Evolutionary conservation across 2,797 vertebrate genomes (phyloP), one percentile per base, ranked within the genome.

Genomic region (Enteromius afrohamiltoni): DNA sequence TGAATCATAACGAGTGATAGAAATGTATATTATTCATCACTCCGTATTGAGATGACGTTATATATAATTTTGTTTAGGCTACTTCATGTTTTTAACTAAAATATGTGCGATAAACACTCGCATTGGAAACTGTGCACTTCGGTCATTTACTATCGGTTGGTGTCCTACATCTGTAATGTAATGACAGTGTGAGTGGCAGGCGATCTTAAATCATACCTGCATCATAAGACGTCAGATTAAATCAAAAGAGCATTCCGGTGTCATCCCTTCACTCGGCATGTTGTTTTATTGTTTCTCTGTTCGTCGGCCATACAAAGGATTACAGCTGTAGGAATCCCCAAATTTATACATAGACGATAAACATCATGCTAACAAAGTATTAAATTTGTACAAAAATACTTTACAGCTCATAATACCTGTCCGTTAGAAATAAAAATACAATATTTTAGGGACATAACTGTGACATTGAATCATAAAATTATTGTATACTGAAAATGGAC

Each of bases 301-400:
- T 87, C 58, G 85, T 94, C 90, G 92, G 92, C 92, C 95, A 96
- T 97, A 97, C 95, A 96, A 97, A 97, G 95, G 94, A 94, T 94
- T 95, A 94, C 94, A 96, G 95, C 94, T 94, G 93, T 93, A 95
- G 94, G 90, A 94, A 93, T 95, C 95, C 93, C 94, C 94, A 95
- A 93, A 95, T 95, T 92, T 95, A 95, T 97, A 97, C 95, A 97
- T 95, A 95, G 96, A 99, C 94, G 93, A 98, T 97, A 97, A 98
- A 98, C 97, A 95, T 95, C 98, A 99, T 99, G 98, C 98, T 99
- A 98, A 97, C 98, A 99, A 99, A 99, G 98, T 99, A 99, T 97
- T 99, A 99, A 99, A 99, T 99, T 99, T 98, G 97, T 99, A 99
- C 98, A 99, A 99, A 99, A 99, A 99, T 99, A 99, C 97, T 99